These are phyloP conservation scores for Dallia pectoralis DNA, from an alignment of 2,797 vertebrate genomes.

Conservation along the genomic window DNA sequence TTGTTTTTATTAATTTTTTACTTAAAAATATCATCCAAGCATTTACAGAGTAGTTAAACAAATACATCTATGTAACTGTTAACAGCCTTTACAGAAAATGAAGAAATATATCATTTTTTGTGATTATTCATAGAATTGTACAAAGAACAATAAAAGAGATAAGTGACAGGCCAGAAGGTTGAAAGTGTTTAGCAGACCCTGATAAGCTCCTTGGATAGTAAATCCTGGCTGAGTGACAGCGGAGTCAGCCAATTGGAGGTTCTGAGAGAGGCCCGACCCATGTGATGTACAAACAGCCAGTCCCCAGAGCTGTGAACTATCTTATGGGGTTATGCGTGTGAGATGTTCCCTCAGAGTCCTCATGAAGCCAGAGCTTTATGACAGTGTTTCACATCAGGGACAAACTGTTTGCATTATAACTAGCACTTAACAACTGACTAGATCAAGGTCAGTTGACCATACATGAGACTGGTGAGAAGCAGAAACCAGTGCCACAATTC, in stretches of 20 bases:
- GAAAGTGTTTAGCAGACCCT: conserved; percentile 55
- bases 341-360: background rate
- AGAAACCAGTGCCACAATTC: background rate
- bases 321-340: conserved; percentile 31
- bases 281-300: conserved; percentile 35
- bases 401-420: conserved; percentile 1
- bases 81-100: conserved; percentile 78
- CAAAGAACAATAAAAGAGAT: conserved; percentile 51
- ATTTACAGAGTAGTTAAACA: conserved; percentile 81
- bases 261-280: conserved; percentile 30
- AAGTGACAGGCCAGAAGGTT: conserved; percentile 42
- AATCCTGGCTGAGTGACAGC: conserved; percentile 41
- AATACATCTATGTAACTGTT: conserved; percentile 72
- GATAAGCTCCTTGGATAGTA: conserved; percentile 49
- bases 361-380: background rate
- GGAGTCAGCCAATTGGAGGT: conserved; percentile 37
- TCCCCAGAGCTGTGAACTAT: conserved; percentile 30
- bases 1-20: conserved; percentile 65
- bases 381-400: background rate
- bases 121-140: conserved; percentile 61
- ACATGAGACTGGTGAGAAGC: background rate
- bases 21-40: conserved; percentile 81
- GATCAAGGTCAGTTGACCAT: background rate
- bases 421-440: background rate
- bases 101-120: conserved; percentile 77